Base-by-base conservation (phyloP, 2,888 invertebrate species). In the Andrena marginata region DNA sequence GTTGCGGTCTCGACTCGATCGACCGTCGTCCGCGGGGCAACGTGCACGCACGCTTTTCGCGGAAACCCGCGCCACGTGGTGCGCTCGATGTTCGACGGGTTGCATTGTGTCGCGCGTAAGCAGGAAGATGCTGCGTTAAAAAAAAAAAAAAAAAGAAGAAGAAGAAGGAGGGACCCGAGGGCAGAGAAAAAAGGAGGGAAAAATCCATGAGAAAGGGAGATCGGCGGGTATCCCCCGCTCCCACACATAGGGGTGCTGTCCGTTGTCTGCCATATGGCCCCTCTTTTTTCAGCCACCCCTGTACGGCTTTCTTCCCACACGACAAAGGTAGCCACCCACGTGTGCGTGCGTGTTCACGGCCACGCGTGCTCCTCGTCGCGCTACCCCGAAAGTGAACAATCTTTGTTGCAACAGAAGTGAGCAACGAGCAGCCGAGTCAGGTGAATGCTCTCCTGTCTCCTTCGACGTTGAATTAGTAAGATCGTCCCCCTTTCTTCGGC, bases 261-360 rank as follows among this genome's bases (percentile, higher is more conserved):
- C 88, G 87, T 90, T 92, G 91, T 90, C 89, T 89, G 90, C 92
- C 92, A 93, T 93, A 93, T 93, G 92, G 88, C 68, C 91, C 89
- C 89, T 89, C 73, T 71, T 89, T 90, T 90, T 85, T 89, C 81
- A 80, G 67, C 80, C 80, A 86, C 88, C 86, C 84, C 85, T 81
- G 67, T 89, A 79, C 79, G 78, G 87, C 83, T 87, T 79, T 73
- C 87, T 87, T 87, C 87, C 87, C 87, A 85, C 77, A 85, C 77
- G 75, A 77, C 77, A 77, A 85, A 79, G 81, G 81, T 82, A 85
- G 48, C 69, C 79, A 80, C 75, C 81, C 84, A 68, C 77, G 80
- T 85, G 77, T 75, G 63, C 70, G 63, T 77, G 59, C 70, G 67
- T 63, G 65, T 68, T 51, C 35, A 56, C 70, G 56, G 72, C 48